Conservation (phyloP, 1,140 invertebrate species). For the Sycophila sp. region DNA sequence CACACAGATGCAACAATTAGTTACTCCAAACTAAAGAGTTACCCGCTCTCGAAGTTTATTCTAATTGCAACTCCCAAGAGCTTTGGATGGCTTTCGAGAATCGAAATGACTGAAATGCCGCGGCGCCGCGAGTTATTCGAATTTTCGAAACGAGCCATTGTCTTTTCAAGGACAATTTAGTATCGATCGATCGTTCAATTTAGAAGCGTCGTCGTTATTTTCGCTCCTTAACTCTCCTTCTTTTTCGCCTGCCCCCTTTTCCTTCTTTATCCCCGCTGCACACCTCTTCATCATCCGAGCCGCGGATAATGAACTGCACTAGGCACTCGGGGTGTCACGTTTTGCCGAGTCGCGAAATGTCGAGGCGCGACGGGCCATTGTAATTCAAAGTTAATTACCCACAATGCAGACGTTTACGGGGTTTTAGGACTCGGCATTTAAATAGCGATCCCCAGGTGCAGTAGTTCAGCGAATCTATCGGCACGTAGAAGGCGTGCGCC, state of each 20-base stretch:
- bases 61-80: no score
- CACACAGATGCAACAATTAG: background rate
- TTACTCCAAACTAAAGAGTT: no score
- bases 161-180: background rate
- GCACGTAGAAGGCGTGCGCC: background rate
- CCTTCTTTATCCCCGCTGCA: background rate
- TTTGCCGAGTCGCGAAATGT: background rate
- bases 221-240: background rate
- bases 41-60: no score
- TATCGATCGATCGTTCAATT: background rate
- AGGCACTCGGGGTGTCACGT: background rate
- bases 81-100: background rate
- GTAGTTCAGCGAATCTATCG: constrained; percentile 21
- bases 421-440: constrained; percentile 1
- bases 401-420: constrained; percentile 13
- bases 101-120: no score
- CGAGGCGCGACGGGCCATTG: background rate
- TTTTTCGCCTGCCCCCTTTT: background rate
- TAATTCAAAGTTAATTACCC: constrained; percentile 37
- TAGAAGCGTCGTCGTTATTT: background rate
- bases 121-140: background rate
- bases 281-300: background rate
- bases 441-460: constrained; percentile 8
- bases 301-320: constrained; percentile 17
- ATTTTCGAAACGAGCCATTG: constrained; percentile 19